phyloP scores from a whole-genome alignment of 1,140 invertebrate species.

The Apis laboriosa region DNA sequence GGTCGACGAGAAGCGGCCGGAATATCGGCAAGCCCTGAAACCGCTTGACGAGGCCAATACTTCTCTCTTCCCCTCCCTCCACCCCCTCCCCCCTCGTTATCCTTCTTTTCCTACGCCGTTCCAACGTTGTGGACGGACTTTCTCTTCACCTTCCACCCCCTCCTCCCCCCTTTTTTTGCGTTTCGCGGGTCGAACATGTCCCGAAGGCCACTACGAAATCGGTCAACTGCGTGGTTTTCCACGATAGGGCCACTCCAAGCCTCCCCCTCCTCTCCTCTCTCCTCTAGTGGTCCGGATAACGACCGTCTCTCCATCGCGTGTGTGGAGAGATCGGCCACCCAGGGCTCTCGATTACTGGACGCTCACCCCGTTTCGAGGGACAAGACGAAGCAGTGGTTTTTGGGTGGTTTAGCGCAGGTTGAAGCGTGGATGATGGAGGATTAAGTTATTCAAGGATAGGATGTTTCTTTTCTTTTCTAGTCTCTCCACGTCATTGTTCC shows the following conservation, averaged over 20 bases:
- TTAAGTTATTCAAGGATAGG: too few species aligned
- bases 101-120: conserved; percentile 32
- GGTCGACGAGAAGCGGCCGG: conserved; percentile 69
- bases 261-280: not conserved
- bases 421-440: too few species aligned
- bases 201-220: conserved; percentile 54
- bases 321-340: conserved; percentile 50
- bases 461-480: too few species aligned
- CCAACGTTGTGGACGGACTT: conserved; percentile 22
- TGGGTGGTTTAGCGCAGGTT: too few species aligned
- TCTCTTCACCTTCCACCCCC: conserved; percentile 44
- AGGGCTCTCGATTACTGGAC: conserved; percentile 27
- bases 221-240: conserved; percentile 68
- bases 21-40: conserved; percentile 70
- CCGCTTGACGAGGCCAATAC: conserved; percentile 72
- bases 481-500: too few species aligned
- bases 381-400: too few species aligned
- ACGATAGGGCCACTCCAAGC: conserved; percentile 58
- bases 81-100: conserved; percentile 28
- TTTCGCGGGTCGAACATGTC: conserved; percentile 59
- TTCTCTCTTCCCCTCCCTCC: conserved; percentile 38
- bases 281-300: conserved; percentile 31
- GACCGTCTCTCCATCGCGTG: conserved; percentile 30
- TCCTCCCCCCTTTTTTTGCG: conserved; percentile 53
- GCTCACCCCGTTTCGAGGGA: too few species aligned